A percentile compares a stretch with the other conserved stretches of the same genome.
Evolutionary conservation across 2,888 invertebrate genomes (phyloP).

Genomic region (Asteroscopus sphinx): DNA sequence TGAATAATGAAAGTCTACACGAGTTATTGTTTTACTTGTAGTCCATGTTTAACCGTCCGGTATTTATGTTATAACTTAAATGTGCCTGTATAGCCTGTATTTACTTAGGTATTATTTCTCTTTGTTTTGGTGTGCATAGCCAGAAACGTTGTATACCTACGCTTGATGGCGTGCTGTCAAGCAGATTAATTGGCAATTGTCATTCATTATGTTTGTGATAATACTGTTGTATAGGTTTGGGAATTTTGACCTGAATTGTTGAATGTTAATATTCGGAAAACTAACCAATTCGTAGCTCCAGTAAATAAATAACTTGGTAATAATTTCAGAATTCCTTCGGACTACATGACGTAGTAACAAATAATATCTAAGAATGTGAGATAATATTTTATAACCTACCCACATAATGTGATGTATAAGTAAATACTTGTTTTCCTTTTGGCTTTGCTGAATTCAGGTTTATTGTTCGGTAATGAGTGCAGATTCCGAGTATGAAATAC

Average conservation of each 20-base stretch:
- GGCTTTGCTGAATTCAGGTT: constrained; percentile 8
- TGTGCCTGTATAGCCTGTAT: constrained; percentile 24
- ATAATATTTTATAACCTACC: too few relatives aligned
- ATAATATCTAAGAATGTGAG: constrained; percentile 3
- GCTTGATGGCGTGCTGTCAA: constrained; percentile 9
- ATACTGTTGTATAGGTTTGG: not conserved
- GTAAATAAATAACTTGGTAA: not conserved
- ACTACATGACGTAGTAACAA: too few relatives aligned
- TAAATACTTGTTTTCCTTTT: too few relatives aligned
- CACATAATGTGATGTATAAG: too few relatives aligned
- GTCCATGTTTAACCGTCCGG: constrained; percentile 11
- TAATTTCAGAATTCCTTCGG: too few relatives aligned
- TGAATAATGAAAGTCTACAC: constrained; percentile 12
- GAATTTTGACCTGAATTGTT: not conserved
- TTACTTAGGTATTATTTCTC: constrained; percentile 33
- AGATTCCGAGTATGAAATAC: constrained; percentile 12
- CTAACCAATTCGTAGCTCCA: not conserved
- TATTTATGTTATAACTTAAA: constrained; percentile 42
- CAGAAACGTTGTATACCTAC: constrained; percentile 10
- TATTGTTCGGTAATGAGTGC: constrained; percentile 14
- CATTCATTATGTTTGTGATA: constrained; percentile 11
- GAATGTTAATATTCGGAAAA: not conserved
- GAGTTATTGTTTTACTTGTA: constrained; percentile 38
- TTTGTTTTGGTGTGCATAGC: constrained; percentile 11
- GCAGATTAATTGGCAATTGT: constrained; percentile 11